Percentiles rank a stretch among this genome's conserved stretches.
These are phyloP conservation scores for Drosophila mimetica DNA, from an alignment of 2,888 invertebrate genomes.

Conservation along the genomic window DNA sequence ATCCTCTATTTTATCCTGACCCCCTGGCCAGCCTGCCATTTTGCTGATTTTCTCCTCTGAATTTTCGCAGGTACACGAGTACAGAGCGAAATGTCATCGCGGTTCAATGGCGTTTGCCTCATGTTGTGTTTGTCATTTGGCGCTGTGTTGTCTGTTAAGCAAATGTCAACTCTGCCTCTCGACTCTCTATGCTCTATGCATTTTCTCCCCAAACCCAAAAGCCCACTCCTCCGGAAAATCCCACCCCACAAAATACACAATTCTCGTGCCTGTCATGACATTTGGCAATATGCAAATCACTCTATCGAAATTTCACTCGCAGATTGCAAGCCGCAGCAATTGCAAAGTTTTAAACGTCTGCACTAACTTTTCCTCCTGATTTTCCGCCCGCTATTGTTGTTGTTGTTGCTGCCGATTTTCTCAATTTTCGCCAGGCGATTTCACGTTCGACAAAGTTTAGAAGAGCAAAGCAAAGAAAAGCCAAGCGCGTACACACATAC, in stretches of 20 bases:
- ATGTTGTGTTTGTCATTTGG: slow-evolving; percentile 68
- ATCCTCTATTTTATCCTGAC: slow-evolving; percentile 10
- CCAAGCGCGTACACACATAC: slow-evolving; percentile 40
- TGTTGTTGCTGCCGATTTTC: slow-evolving; percentile 56
- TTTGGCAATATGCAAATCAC: slow-evolving; percentile 72
- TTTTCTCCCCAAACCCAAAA: slow-evolving; percentile 7
- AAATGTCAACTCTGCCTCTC: slow-evolving; percentile 57
- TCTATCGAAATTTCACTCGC: slow-evolving; percentile 27
- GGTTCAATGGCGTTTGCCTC: slow-evolving; percentile 67
- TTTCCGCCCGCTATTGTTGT: slow-evolving; percentile 14
- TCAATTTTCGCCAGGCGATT: slow-evolving; percentile 83
- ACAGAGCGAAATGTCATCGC: slow-evolving; percentile 67
- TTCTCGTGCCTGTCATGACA: slow-evolving; percentile 48
- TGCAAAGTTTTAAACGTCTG: slow-evolving; percentile 61
- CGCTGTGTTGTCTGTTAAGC: slow-evolving; percentile 45
- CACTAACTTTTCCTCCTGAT: slow-evolving; percentile 54
- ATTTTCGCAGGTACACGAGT: slow-evolving; percentile 33
- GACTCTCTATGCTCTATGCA: slow-evolving; percentile 9
- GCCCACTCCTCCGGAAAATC: slow-evolving; percentile 7
- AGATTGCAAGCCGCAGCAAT: slow-evolving; percentile 39
- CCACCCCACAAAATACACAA: slow-evolving; percentile 18
- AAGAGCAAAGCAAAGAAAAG: slow-evolving; percentile 83
- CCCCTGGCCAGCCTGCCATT: not conserved
- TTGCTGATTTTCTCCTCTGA: slow-evolving; percentile 1
- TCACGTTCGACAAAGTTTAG: slow-evolving; percentile 84